phyloP scores from a whole-genome alignment of 2,797 vertebrate genomes.

The Amblyopsis hoosieri region DNA sequence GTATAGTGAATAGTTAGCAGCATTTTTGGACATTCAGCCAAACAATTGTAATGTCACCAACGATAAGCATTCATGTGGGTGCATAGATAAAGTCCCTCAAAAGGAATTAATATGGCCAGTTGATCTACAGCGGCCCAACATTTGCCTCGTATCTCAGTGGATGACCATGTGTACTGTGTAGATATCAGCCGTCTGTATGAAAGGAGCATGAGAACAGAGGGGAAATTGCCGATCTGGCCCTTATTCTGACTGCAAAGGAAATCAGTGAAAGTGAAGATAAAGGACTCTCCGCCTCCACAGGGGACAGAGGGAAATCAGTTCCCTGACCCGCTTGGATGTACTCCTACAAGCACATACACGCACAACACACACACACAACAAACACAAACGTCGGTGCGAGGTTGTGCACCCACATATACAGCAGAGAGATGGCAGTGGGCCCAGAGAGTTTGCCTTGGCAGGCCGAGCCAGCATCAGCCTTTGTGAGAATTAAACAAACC shows the following conservation, averaged over 20 bases:
- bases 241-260: slow-evolving; percentile 65
- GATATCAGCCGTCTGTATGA: slow-evolving; percentile 47
- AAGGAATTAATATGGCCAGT: no score
- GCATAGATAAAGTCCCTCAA: slow-evolving; percentile 1
- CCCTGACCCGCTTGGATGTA: slow-evolving; percentile 69
- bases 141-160: no score
- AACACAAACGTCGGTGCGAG: background rate
- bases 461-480: slow-evolving; percentile 35
- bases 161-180: no score
- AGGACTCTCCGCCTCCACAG: slow-evolving; percentile 56
- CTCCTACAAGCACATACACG: slow-evolving; percentile 1
- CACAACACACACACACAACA: background rate
- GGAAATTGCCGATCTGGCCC: slow-evolving; percentile 52
- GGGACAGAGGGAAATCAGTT: slow-evolving; percentile 55
- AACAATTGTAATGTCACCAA: no score
- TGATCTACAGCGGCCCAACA: no score
- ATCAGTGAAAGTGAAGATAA: slow-evolving; percentile 68
- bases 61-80: no score
- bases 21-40: no score
- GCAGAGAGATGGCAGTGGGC: slow-evolving; percentile 2
- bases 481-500: slow-evolving; percentile 60
- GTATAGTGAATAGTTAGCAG: no score
- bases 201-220: slow-evolving; percentile 34
- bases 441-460: slow-evolving; percentile 54
- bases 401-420: slow-evolving; percentile 11